Percentiles rank a stretch among this genome's conserved stretches.
Conservation (phyloP, 2,888 invertebrate species). For the Rugalucina vietnamica region DNA sequence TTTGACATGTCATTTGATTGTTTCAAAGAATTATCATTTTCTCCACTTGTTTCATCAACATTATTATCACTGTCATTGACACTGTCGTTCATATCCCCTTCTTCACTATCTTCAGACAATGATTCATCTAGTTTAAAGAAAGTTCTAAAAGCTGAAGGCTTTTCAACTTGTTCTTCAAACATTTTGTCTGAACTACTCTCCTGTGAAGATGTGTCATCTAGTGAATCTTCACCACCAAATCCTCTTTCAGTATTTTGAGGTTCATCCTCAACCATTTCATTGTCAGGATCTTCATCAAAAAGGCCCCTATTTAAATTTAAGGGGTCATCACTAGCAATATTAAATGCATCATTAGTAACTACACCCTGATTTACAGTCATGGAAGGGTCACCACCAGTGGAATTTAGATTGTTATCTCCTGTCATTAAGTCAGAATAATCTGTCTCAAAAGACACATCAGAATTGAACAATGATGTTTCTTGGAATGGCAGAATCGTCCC, state of each 20-base stretch:
- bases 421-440: neutral
- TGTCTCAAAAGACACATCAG: neutral
- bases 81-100: neutral
- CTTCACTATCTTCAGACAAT: constrained; percentile 28
- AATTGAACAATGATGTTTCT: constrained; percentile 35
- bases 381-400: neutral
- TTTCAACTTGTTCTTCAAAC: neutral
- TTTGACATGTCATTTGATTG: neutral
- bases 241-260: too few species aligned
- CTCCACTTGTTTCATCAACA: neutral
- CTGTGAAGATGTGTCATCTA: neutral
- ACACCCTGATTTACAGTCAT: neutral
- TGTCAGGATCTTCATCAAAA: neutral
- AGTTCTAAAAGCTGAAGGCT: constrained; percentile 35
- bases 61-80: neutral
- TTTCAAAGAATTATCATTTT: neutral
- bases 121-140: constrained; percentile 44
- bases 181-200: too few species aligned
- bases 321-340: neutral
- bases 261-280: neutral
- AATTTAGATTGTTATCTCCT: neutral
- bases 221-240: neutral
- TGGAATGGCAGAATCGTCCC: constrained; percentile 24
- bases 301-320: neutral
- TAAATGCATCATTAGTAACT: neutral